Conservation (phyloP, 2,797 vertebrate species). For the Pyrrhura leucotis region DNA sequence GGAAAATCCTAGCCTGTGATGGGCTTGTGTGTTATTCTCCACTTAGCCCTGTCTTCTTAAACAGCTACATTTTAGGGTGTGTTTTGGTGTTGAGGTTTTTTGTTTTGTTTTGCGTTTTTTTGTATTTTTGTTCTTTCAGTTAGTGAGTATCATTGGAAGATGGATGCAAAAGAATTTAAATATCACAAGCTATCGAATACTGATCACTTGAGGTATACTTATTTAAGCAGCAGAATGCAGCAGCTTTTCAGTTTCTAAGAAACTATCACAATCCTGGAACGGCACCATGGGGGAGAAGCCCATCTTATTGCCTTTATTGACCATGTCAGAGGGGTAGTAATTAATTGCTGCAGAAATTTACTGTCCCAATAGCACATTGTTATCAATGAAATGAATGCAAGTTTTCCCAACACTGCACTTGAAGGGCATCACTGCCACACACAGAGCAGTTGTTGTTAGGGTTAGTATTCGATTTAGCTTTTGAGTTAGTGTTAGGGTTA, state of each 20-base stretch:
- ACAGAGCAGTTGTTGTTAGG: too few species aligned
- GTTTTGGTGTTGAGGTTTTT: not conserved
- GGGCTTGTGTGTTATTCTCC: not conserved
- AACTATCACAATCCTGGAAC: not conserved
- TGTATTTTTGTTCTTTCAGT: not conserved
- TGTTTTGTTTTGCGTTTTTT: not conserved
- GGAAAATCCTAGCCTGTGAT: not conserved
- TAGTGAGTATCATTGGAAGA: not conserved
- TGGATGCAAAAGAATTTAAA: constrained; percentile 11
- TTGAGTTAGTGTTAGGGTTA: too few species aligned
- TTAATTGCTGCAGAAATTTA: too few species aligned
- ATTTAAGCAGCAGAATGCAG: constrained; percentile 23
- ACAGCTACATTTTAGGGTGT: not conserved
- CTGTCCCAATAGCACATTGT: too few species aligned
- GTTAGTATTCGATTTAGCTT: too few species aligned
- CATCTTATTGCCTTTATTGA: too few species aligned
- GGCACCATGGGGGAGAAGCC: too few species aligned
- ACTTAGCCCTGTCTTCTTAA: not conserved
- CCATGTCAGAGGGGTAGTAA: too few species aligned
- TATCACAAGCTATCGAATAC: constrained; percentile 38
- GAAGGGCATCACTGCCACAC: too few species aligned
- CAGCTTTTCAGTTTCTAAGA: not conserved
- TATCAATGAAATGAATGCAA: too few species aligned
- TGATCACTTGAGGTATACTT: constrained; percentile 35
- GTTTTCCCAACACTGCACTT: too few species aligned